Conservation (phyloP, 2,113 vertebrate species). For the Myiozetetes cayanensis region DNA sequence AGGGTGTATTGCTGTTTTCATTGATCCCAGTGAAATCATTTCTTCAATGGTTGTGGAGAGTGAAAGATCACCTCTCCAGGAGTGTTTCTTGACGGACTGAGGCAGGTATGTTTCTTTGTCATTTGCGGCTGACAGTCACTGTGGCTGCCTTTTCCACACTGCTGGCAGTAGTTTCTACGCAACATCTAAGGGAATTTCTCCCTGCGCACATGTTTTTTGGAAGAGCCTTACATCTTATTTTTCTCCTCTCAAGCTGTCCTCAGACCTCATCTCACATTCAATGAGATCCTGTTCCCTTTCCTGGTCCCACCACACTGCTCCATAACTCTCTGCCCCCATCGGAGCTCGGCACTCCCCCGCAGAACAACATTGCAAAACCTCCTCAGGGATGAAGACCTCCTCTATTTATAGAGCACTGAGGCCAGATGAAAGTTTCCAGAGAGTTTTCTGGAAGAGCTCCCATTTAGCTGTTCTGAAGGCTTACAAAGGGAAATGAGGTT, state of each 20-base stretch:
- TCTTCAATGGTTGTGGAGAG: background rate
- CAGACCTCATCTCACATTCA: background rate
- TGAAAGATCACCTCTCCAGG: background rate
- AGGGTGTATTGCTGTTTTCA: background rate
- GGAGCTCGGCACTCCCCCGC: background rate
- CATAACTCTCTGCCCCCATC: background rate
- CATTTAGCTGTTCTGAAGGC: background rate
- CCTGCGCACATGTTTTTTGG: background rate
- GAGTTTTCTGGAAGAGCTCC: constrained; percentile 40
- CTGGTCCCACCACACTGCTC: background rate
- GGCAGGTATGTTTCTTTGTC: background rate
- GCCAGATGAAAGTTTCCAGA: constrained; percentile 26
- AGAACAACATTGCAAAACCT: background rate
- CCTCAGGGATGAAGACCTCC: constrained; percentile 40
- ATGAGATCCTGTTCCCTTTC: background rate
- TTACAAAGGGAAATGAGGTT: background rate
- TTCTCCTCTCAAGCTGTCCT: background rate
- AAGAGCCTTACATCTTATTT: background rate
- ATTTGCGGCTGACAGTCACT: background rate
- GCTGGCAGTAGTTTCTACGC: background rate
- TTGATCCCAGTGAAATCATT: background rate
- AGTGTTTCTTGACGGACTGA: background rate
- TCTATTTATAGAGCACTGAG: constrained; percentile 45
- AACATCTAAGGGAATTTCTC: background rate
- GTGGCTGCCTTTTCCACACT: background rate